Percentiles rank a stretch among this genome's conserved stretches.
These are phyloP conservation scores for Neuroscelio doddi DNA, from an alignment of 2,888 invertebrate genomes.

Conservation along the genomic window DNA sequence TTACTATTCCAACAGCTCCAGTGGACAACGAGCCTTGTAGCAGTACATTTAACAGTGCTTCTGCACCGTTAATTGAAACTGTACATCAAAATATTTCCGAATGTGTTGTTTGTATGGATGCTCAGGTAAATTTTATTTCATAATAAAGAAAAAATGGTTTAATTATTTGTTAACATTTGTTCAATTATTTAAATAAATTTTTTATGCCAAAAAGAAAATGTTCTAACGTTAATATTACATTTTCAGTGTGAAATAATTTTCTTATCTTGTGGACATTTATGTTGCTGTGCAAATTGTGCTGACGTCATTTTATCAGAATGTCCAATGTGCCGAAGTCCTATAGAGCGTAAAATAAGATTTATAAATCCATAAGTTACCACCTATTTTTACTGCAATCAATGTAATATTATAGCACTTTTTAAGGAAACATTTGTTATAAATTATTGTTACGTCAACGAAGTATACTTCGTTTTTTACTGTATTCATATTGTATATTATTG, in stretches of 20 bases:
- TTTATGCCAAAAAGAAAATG: neutral
- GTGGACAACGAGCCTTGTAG: conserved; percentile 62
- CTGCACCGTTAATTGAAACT: conserved; percentile 29
- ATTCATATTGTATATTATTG: conserved; percentile 10
- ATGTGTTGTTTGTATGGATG: conserved; percentile 90
- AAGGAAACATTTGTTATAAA: conserved; percentile 23
- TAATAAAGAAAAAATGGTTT: conserved; percentile 6
- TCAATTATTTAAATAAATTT: conserved; percentile 5
- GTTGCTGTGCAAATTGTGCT: conserved; percentile 84
- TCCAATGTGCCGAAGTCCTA: conserved; percentile 84
- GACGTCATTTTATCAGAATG: conserved; percentile 77
- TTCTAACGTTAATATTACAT: conserved; percentile 24
- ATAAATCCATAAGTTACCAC: conserved; percentile 57
- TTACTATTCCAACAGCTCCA: conserved; percentile 57
- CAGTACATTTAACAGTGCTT: too few relatives aligned
- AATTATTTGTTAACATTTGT: neutral
- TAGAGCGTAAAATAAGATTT: conserved; percentile 81
- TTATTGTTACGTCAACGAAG: conserved; percentile 10
- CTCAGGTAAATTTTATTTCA: conserved; percentile 73
- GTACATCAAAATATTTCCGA: conserved; percentile 74
- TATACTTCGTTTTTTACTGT: conserved; percentile 28
- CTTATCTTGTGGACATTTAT: conserved; percentile 91
- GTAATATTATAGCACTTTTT: conserved; percentile 25
- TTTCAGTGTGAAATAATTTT: conserved; percentile 85
- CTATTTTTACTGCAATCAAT: conserved; percentile 19